Conservation (phyloP, 37 sponge, comb jelly and placozoan species). For the Aplysina aerophoba region DNA sequence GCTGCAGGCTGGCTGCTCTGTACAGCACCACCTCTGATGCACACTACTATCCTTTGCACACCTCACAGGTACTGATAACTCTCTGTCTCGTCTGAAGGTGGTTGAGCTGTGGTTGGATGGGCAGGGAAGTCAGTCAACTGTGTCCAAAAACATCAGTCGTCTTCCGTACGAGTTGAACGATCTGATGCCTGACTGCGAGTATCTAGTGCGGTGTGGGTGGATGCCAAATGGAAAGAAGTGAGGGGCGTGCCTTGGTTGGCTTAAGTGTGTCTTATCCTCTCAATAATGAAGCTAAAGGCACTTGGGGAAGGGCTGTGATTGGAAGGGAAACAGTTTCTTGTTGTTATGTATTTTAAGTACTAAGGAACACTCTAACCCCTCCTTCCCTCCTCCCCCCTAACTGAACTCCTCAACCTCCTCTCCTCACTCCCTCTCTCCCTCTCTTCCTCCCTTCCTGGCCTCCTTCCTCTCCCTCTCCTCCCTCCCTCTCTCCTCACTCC, state of each 20-base stretch:
- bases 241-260: neutral
- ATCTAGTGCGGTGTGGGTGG: conserved; percentile 67
- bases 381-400: too few species aligned
- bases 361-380: too few species aligned
- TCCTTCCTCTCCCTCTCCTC: neutral
- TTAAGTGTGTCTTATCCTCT: neutral
- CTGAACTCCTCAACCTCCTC: too few species aligned
- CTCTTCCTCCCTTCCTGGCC: too few species aligned
- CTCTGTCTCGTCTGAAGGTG: neutral
- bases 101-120: neutral
- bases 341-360: too few species aligned
- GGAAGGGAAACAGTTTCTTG: too few species aligned
- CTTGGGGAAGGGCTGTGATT: too few species aligned
- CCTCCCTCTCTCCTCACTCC: neutral
- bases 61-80: conserved; percentile 2
- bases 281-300: neutral
- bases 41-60: too few species aligned
- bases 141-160: neutral
- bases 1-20: too few species aligned
- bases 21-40: too few species aligned
- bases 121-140: neutral
- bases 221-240: conserved; percentile 57
- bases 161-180: conserved; percentile 18
- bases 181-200: conserved; percentile 47
- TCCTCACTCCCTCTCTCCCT: too few species aligned